Conservation (phyloP, 2,888 invertebrate genomes). For the Nebria salina region DNA sequence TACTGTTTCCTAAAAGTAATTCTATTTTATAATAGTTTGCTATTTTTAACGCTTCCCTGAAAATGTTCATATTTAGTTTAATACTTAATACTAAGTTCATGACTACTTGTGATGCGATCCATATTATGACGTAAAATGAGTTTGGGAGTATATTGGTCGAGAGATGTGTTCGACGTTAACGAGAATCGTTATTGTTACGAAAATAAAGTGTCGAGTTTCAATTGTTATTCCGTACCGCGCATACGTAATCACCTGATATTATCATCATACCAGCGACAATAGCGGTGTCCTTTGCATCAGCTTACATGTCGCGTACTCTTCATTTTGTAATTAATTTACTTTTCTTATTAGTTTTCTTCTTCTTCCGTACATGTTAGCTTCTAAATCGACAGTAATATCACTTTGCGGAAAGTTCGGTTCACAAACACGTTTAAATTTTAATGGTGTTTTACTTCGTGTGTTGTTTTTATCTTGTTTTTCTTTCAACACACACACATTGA, state of each 20-base stretch:
- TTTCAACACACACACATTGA: neutral
- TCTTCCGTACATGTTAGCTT: neutral
- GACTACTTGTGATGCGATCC: too few relatives aligned
- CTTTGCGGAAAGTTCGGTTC: neutral
- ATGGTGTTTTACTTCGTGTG: neutral
- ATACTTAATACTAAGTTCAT: too few relatives aligned
- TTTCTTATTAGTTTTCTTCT: neutral
- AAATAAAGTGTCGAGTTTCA: neutral
- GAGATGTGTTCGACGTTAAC: neutral
- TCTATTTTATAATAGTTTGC: too few relatives aligned
- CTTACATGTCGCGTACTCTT: neutral
- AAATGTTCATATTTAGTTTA: too few relatives aligned
- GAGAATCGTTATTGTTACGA: neutral
- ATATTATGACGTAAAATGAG: too few relatives aligned
- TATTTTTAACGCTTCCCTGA: too few relatives aligned
- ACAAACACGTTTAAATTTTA: neutral
- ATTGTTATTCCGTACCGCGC: neutral
- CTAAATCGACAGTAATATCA: neutral
- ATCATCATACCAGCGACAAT: neutral
- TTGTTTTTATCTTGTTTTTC: neutral
- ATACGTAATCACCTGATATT: neutral
- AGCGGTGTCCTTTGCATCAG: neutral
- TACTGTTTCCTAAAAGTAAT: too few relatives aligned
- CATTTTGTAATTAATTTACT: constrained; percentile 1
- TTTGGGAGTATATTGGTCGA: neutral